Conservation (phyloP, 1,140 invertebrate species). For the Megathymus violae region DNA sequence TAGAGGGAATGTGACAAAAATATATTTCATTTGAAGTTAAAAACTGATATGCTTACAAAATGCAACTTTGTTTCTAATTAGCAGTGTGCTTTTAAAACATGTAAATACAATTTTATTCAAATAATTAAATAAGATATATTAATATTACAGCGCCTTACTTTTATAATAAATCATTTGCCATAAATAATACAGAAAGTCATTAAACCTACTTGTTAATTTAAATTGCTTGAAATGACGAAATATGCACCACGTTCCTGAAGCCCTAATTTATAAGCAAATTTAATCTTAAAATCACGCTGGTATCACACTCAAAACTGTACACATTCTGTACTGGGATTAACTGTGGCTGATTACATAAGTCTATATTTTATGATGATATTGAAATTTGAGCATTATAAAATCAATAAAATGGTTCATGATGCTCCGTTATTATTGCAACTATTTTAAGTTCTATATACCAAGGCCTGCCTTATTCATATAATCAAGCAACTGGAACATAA, state of each 20-base stretch:
- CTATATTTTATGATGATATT: no score
- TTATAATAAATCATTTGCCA: conserved; percentile 59
- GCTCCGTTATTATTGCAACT: neutral
- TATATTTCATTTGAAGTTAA: conserved; percentile 38
- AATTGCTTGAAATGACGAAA: conserved; percentile 34
- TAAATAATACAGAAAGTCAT: conserved; percentile 58
- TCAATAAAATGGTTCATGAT: neutral
- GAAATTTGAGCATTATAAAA: conserved; percentile 7
- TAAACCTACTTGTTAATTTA: conserved; percentile 43
- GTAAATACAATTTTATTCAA: conserved; percentile 60
- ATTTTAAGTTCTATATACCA: neutral
- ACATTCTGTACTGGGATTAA: neutral
- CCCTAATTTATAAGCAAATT: conserved; percentile 21
- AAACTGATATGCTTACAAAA: conserved; percentile 47
- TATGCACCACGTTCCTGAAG: conserved; percentile 29
- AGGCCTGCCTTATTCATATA: conserved; percentile 8
- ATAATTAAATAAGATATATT: conserved; percentile 66
- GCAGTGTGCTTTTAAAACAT: conserved; percentile 44
- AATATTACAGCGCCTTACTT: conserved; percentile 60
- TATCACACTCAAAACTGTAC: neutral
- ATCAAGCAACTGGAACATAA: conserved; percentile 14
- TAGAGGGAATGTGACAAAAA: conserved; percentile 42
- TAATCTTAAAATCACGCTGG: conserved; percentile 14
- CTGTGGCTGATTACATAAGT: no score
- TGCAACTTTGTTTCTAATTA: conserved; percentile 23